Percentiles rank a stretch among this genome's conserved stretches.
Evolutionary conservation across 2,888 invertebrate genomes (phyloP).

Genomic region (Eilema caniola): DNA sequence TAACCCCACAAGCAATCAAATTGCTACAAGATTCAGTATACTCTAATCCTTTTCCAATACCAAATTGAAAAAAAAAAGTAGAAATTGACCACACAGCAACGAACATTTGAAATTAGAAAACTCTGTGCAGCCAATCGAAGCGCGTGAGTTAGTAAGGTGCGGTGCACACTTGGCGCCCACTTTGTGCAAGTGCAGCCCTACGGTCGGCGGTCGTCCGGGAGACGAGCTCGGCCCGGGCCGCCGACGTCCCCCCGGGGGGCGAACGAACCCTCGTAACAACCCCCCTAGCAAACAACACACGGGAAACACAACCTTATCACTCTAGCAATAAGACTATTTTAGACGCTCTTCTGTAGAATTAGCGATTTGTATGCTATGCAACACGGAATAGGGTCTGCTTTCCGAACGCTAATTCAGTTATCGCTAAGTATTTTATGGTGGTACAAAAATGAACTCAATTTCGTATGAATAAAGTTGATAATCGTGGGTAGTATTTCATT

Average conservation of each 20-base stretch:
- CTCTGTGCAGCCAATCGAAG: conserved; percentile 52
- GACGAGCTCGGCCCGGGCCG: conserved; percentile 79
- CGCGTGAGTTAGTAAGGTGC: conserved; percentile 61
- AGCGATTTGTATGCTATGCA: conserved; percentile 80
- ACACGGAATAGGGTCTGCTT: conserved; percentile 80
- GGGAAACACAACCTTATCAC: conserved; percentile 51
- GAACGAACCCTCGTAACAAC: conserved; percentile 66
- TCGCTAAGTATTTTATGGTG: conserved; percentile 58
- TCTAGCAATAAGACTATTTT: conserved; percentile 31
- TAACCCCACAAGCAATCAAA: conserved; percentile 25
- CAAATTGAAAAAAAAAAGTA: conserved; percentile 40
- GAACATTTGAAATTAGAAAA: conserved; percentile 60
- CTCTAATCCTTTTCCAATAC: conserved; percentile 49
- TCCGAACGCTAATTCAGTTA: conserved; percentile 81
- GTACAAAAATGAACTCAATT: conserved; percentile 51
- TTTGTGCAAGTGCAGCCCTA: conserved; percentile 74
- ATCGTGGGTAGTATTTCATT: conserved; percentile 34
- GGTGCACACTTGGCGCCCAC: conserved; percentile 62
- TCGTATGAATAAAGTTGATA: conserved; percentile 46
- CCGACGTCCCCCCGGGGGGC: conserved; percentile 62
- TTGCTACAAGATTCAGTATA: conserved; percentile 38
- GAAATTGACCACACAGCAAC: conserved; percentile 34
- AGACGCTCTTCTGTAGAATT: conserved; percentile 61
- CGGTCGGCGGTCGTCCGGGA: conserved; percentile 75
- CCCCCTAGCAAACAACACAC: conserved; percentile 40